Percentiles rank a stretch among this genome's conserved stretches.
These are phyloP conservation scores for Pandemis cinnamomeana DNA, from an alignment of 2,888 invertebrate genomes.

Conservation along the genomic window DNA sequence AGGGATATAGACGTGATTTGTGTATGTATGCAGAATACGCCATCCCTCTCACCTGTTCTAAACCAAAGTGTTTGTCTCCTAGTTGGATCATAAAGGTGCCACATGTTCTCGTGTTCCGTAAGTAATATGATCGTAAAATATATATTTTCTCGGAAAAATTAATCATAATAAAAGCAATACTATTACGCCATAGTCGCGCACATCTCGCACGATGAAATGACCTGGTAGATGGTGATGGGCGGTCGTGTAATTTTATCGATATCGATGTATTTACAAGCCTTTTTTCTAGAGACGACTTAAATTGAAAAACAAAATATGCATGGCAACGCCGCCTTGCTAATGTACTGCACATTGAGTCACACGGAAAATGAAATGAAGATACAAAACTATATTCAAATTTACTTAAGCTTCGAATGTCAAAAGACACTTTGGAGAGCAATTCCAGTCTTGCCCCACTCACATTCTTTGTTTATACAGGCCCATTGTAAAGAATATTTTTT, in stretches of 20 bases:
- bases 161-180: constrained; percentile 41
- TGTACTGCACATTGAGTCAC: too few relatives aligned
- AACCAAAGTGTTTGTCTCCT: constrained; percentile 26
- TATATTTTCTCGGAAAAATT: constrained; percentile 41
- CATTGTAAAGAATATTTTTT: background rate
- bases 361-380: too few relatives aligned
- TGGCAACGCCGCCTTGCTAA: too few relatives aligned
- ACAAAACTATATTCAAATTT: too few relatives aligned
- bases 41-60: background rate
- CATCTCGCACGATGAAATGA: constrained; percentile 38
- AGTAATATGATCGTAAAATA: constrained; percentile 42
- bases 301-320: too few relatives aligned
- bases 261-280: background rate
- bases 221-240: constrained; percentile 28
- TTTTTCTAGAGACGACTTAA: background rate
- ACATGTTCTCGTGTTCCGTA: constrained; percentile 36
- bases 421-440: too few relatives aligned
- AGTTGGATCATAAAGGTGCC: constrained; percentile 32
- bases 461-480: background rate
- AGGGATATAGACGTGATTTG: too few relatives aligned
- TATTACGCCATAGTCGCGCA: constrained; percentile 38
- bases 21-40: background rate
- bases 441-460: too few relatives aligned
- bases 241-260: constrained; percentile 17
- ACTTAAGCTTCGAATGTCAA: too few relatives aligned